Base-by-base conservation (phyloP, 2,113 vertebrate genomes). In the cattle (Bos taurus) region DNA sequence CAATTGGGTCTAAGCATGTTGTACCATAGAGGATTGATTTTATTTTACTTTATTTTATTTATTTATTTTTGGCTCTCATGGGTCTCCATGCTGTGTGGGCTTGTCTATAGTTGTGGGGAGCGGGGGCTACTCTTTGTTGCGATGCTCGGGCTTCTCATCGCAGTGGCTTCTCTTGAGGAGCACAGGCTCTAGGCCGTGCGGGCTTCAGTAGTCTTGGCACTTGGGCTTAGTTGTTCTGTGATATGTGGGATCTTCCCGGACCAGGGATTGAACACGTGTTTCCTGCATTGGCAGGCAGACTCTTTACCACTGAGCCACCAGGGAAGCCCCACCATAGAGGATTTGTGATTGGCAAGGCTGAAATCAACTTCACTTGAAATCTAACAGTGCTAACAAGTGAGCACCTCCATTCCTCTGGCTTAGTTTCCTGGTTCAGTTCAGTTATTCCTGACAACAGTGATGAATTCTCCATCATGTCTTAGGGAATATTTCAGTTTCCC, bases 61-160 rank as follows among this genome's bases (percentile, higher is more conserved):
- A 57, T 57, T 57, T 74, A 43, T 43, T 25, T 43, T 43, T 43
- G 6, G 12, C 40, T 77, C 21, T 43, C 13, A 40, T 25, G 12
- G 71, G 40, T 77, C 71, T 77, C 23, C 1, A 12, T 14, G 64
- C n/a, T 11, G 8, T 77, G n/a, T 23, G 19, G 67, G 67, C 36
- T 74, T 40, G 40, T 21, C 67, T 40, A 5, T 6, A 6, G 19
- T 23, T 25, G 36, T 1, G 0, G 21, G n/a, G 36, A 74, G 36
- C 2, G 0, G 71, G 67, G 71, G 12, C 71, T 43, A 3, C 40
- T 40, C 23, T 71, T 23, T 7, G 23, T 26, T 14, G 23, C 36
- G 6, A 25, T 1, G 23, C 11, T 14, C 0, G 1, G 71, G 23
- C 12, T 77, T 77, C 40, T 43, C 23, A 14, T 7, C 1, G 0